These are phyloP conservation scores for Scaptomyza montana DNA, from an alignment of 1,140 invertebrate species.

Conservation along the genomic window DNA sequence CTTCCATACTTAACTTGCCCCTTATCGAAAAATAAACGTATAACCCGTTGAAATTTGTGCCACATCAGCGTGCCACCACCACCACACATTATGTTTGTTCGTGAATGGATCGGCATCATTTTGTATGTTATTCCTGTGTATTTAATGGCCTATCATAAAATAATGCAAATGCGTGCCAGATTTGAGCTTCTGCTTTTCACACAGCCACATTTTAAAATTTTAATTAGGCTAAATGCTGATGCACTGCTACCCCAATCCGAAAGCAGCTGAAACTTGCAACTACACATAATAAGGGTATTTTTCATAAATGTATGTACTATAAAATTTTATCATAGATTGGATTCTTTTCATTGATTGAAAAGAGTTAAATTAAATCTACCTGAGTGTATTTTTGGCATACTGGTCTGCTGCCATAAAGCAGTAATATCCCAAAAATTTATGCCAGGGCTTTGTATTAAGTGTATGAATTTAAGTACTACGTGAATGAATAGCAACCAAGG, in stretches of 20 bases:
- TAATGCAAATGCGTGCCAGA: constrained; percentile 58
- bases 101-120: constrained; percentile 12
- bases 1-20: neutral
- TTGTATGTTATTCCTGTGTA: neutral
- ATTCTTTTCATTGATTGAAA: too few species aligned
- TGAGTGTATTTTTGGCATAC: too few species aligned
- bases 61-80: constrained; percentile 37
- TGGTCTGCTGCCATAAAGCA: too few species aligned
- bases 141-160: constrained; percentile 28
- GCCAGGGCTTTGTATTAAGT: too few species aligned
- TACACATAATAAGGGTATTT: neutral
- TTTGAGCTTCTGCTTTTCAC: constrained; percentile 22
- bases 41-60: constrained; percentile 50
- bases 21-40: constrained; percentile 4
- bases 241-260: constrained; percentile 16
- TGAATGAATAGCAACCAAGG: too few species aligned
- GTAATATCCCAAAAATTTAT: too few species aligned
- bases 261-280: constrained; percentile 19
- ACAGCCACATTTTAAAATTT: constrained; percentile 45
- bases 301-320: neutral
- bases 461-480: too few species aligned
- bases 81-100: constrained; percentile 4
- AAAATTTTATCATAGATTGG: neutral
- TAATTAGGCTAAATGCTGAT: constrained; percentile 65
- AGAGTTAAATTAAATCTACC: too few species aligned